Evolutionary conservation across 2,888 invertebrate genomes (phyloP).

Genomic region (Ptychoptera albimana): DNA sequence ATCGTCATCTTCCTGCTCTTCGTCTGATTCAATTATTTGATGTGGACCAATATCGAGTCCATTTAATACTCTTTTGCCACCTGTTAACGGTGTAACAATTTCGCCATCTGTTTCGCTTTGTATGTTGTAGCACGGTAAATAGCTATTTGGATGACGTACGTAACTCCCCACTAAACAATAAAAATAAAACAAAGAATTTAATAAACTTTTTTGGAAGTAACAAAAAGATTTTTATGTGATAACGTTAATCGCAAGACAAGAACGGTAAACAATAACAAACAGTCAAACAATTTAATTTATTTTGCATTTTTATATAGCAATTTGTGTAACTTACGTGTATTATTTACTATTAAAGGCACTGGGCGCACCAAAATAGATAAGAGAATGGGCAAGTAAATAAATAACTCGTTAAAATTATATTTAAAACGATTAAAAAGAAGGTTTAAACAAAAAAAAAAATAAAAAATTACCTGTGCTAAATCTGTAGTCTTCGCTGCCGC

Average conservation of each 20-base stretch:
- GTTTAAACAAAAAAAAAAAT: too few species aligned
- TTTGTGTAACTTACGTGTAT: constrained; percentile 29
- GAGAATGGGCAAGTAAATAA: background rate
- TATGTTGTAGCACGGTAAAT: constrained; percentile 55
- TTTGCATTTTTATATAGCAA: background rate
- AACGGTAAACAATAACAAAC: background rate
- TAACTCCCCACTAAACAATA: constrained; percentile 43
- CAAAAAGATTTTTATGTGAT: background rate
- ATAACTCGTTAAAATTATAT: background rate
- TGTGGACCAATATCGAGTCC: constrained; percentile 12
- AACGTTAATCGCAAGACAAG: constrained; percentile 14
- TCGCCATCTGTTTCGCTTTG: constrained; percentile 49
- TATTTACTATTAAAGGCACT: constrained; percentile 43
- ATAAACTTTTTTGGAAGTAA: background rate
- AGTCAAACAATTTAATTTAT: background rate
- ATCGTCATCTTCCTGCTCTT: constrained; percentile 10
- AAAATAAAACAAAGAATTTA: background rate
- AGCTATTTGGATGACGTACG: constrained; percentile 69
- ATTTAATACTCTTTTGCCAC: constrained; percentile 15
- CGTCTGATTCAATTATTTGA: constrained; percentile 29
- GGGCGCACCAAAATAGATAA: constrained; percentile 8
- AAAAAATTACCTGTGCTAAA: constrained; percentile 37
- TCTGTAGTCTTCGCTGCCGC: constrained; percentile 45
- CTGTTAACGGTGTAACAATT: constrained; percentile 17
- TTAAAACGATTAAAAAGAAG: background rate